These are phyloP conservation scores for Sigmodon hispidus DNA, from an alignment of 2,113 vertebrate species.

Conservation along the genomic window DNA sequence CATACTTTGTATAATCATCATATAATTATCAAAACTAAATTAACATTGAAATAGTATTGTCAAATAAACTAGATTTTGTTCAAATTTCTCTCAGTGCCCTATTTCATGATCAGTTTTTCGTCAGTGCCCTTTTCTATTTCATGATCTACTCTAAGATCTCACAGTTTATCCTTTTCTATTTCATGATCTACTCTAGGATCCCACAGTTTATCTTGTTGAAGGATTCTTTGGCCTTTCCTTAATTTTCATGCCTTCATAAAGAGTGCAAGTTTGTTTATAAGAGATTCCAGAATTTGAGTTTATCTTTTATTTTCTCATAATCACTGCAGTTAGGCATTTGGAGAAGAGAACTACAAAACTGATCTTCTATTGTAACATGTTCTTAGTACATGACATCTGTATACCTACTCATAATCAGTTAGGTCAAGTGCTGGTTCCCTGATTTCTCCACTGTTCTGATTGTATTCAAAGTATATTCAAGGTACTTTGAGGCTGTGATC, in stretches of 20 bases:
- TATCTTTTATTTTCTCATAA: slow-evolving; percentile 31
- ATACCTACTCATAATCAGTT: neutral
- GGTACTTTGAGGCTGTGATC: slow-evolving; percentile 15
- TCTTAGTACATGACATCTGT: neutral
- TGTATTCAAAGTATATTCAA: neutral
- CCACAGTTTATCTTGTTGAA: neutral
- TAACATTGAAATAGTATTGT: neutral
- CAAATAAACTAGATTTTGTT: slow-evolving; percentile 18
- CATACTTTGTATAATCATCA: neutral
- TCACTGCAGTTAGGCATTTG: neutral
- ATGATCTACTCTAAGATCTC: neutral
- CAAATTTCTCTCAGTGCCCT: neutral
- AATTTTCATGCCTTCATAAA: slow-evolving; percentile 42
- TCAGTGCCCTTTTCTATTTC: neutral
- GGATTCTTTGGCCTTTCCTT: slow-evolving; percentile 3
- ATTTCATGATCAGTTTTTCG: no score
- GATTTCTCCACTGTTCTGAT: neutral
- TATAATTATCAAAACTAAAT: slow-evolving; percentile 54
- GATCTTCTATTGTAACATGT: neutral
- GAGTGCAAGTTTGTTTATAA: slow-evolving; percentile 41
- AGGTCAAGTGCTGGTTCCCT: neutral
- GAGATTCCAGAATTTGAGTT: neutral
- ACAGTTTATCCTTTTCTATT: neutral
- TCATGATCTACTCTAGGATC: neutral
- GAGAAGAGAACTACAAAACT: neutral